These are phyloP conservation scores for Eurois occulta DNA, from an alignment of 2,888 invertebrate genomes.

Conservation along the genomic window DNA sequence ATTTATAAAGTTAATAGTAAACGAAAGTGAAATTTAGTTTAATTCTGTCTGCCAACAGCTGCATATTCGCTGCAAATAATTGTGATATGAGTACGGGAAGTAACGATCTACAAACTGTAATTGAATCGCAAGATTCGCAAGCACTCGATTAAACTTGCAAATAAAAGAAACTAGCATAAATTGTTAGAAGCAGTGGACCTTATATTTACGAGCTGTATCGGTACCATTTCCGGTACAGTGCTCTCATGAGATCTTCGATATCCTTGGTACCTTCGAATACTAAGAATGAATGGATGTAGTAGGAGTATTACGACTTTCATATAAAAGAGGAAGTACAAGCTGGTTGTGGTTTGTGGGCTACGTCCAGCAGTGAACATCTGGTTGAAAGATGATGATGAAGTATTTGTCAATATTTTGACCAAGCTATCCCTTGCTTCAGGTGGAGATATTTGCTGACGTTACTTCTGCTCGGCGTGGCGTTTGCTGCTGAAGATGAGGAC, in stretches of 20 bases:
- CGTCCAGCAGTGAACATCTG: neutral
- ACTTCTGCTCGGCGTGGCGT: slow-evolving; percentile 76
- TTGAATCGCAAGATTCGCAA: slow-evolving; percentile 56
- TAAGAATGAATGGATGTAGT: neutral
- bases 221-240: neutral
- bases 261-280: slow-evolving; percentile 1
- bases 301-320: neutral
- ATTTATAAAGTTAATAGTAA: slow-evolving; percentile 56
- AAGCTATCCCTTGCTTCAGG: slow-evolving; percentile 76
- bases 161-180: slow-evolving; percentile 42
- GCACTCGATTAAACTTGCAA: slow-evolving; percentile 45
- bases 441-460: slow-evolving; percentile 82
- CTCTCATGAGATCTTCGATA: neutral
- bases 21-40: slow-evolving; percentile 62
- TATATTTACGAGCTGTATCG: slow-evolving; percentile 14
- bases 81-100: slow-evolving; percentile 47
- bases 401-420: slow-evolving; percentile 8
- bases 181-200: slow-evolving; percentile 16
- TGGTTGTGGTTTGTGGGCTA: neutral
- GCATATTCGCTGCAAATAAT: slow-evolving; percentile 31
- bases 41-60: slow-evolving; percentile 49
- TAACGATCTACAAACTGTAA: slow-evolving; percentile 32
- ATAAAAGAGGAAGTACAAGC: neutral
- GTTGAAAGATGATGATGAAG: neutral
- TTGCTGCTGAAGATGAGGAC: slow-evolving; percentile 81